Base-by-base conservation (phyloP, 2,888 invertebrate genomes). In the Tricholauxania praeusta region DNA sequence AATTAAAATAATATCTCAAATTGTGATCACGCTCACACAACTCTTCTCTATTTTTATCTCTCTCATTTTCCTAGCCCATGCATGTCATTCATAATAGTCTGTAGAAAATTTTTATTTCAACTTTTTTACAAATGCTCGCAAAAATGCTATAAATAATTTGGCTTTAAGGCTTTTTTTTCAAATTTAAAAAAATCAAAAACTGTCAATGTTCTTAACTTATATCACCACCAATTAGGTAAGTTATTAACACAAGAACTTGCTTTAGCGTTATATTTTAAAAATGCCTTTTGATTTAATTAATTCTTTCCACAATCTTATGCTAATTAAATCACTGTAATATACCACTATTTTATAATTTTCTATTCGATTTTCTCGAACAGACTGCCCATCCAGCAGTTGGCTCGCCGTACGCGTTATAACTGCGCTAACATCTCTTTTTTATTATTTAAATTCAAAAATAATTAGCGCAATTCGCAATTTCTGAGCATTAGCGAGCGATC, bases 91-190 rank as follows among this genome's bases (percentile, higher is more conserved):
- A 69, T 52, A 67, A 57, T 67, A 64, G 48, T 64, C 28, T 64
- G 49, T 12, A 15, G 10, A 10, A 39, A 39, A 39, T 10, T 39
- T 39, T 39, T 10, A 39, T 39, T 10, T 39, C 7, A 39, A 39
- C 10, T 39, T 39, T 32, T 39, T 39, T 28, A 28, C 28, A 3
- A 28, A 28, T 28, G 28, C 28, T 28, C 28, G 28, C 28, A 47
- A 47, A n/a, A 22, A 8, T 19, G 62, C 70, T 70, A 70, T 32
- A 70, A 63, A 70, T 70, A 70, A 14, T 53, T 55, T 70, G 51
- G 51, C 59, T 68, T 6, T 10, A n/a, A 53, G 39, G 39, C 39
- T 32, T 67, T 66, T 53, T 14, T 17, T 22, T 17, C 10, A 52
- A 52, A 53, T 28, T 28, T 28, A 28, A 39, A 39, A 39, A 39